Evolutionary conservation across 2,888 invertebrate genomes (phyloP).

Genomic region (Microctonus aethiopoides): DNA sequence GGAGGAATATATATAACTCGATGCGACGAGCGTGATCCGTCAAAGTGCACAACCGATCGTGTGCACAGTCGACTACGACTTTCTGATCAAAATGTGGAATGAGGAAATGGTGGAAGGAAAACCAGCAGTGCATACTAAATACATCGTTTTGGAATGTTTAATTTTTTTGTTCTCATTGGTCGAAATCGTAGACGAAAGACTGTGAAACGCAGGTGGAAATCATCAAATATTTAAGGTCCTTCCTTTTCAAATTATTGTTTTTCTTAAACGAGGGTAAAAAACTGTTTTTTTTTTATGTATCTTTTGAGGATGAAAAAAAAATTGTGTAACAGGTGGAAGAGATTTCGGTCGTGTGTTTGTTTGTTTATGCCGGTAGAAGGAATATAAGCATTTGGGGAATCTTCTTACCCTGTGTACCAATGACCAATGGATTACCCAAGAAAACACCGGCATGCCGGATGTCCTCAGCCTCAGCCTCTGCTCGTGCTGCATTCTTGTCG

Average conservation of each 20-base stretch:
- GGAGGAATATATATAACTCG: constrained; percentile 32
- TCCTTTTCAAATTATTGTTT: background rate
- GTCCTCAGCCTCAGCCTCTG: constrained; percentile 72
- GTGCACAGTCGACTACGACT: constrained; percentile 21
- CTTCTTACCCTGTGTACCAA: constrained; percentile 58
- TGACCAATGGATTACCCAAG: constrained; percentile 68
- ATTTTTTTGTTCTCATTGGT: background rate
- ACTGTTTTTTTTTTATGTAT: no score
- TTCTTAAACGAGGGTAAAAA: no score
- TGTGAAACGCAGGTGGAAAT: background rate
- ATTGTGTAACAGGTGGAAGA: constrained; percentile 10
- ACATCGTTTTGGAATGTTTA: background rate
- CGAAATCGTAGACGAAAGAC: background rate
- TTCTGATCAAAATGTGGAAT: constrained; percentile 9
- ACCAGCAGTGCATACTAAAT: background rate
- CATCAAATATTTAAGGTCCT: background rate
- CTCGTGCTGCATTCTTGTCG: constrained; percentile 69
- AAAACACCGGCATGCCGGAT: constrained; percentile 72
- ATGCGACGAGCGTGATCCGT: constrained; percentile 35
- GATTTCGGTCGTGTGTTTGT: background rate
- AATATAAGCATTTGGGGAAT: constrained; percentile 28
- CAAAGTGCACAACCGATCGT: constrained; percentile 30
- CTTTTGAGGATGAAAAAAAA: background rate
- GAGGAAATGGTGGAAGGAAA: background rate
- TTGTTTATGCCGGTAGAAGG: background rate